A percentile compares a stretch with the other conserved stretches of the same genome.
Evolutionary conservation across 2,113 vertebrate genomes (phyloP).

Genomic region (Prinia subflava): DNA sequence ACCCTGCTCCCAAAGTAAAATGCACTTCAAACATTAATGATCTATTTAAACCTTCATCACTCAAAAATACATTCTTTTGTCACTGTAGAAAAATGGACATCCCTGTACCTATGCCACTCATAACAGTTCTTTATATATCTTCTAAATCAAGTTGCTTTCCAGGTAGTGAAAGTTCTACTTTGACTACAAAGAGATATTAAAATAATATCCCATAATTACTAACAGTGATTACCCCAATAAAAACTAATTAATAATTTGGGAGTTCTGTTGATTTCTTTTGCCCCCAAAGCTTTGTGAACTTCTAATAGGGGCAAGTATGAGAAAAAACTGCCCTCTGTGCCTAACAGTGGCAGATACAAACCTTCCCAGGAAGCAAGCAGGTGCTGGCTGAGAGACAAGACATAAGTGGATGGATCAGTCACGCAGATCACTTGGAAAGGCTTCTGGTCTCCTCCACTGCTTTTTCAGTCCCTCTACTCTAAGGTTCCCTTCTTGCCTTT

Average conservation of each 20-base stretch:
- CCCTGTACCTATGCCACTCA: background rate
- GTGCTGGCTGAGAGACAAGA: background rate
- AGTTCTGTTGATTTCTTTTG: background rate
- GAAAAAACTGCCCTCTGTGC: background rate
- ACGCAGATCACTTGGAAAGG: background rate
- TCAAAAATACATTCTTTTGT: background rate
- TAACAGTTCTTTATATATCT: background rate
- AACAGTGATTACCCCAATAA: background rate
- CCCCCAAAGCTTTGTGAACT: background rate
- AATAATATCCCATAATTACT: background rate
- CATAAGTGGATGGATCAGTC: background rate
- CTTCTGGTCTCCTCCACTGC: background rate
- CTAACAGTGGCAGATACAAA: background rate
- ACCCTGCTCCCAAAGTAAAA: background rate
- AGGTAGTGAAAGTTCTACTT: background rate
- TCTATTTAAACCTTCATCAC: background rate
- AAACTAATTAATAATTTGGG: background rate
- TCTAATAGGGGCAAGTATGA: background rate
- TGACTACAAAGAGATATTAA: background rate
- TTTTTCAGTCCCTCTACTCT: background rate
- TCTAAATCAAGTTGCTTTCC: background rate
- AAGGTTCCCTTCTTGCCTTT: background rate
- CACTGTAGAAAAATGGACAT: background rate
- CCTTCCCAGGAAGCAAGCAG: background rate
- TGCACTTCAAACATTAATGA: background rate